Evolutionary conservation across 2,113 vertebrate genomes (phyloP).

Genomic region (Hippocampus comes): DNA sequence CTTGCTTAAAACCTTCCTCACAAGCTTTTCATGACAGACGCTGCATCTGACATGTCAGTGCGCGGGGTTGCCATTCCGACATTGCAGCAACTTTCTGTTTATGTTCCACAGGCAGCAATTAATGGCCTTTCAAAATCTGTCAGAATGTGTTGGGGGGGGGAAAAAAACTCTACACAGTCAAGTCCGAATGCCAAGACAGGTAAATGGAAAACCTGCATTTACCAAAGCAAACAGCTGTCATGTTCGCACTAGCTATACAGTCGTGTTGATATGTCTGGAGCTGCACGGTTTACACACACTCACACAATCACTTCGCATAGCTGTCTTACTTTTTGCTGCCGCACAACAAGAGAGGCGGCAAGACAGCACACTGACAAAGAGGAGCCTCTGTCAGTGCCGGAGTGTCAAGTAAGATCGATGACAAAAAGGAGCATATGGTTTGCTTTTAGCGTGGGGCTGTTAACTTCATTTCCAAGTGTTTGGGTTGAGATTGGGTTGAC

Average conservation of each 20-base stretch:
- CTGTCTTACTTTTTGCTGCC: neutral
- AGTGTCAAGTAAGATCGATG: slow-evolving; percentile 39
- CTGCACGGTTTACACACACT: neutral
- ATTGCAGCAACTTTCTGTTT: slow-evolving; percentile 3
- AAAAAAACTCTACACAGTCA: neutral
- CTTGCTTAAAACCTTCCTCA: slow-evolving; percentile 9
- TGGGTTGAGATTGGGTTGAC: slow-evolving; percentile 17
- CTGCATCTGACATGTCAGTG: neutral
- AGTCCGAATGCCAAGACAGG: neutral
- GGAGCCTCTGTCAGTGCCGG: slow-evolving; percentile 18
- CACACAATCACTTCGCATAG: slow-evolving; percentile 9
- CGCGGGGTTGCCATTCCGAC: neutral
- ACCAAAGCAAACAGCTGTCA: slow-evolving; percentile 36
- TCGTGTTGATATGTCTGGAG: slow-evolving; percentile 4
- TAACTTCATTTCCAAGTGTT: slow-evolving; percentile 19
- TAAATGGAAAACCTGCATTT: slow-evolving; percentile 27
- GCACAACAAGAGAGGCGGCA: neutral
- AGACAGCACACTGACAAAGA: neutral
- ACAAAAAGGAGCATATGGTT: slow-evolving; percentile 33
- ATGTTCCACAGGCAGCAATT: slow-evolving; percentile 13
- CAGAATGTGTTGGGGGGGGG: slow-evolving; percentile 8
- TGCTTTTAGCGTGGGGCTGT: slow-evolving; percentile 14
- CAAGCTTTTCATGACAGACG: neutral
- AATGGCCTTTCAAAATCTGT: slow-evolving; percentile 36
- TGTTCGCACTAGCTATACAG: slow-evolving; percentile 19